Base-by-base conservation (phyloP, 2,113 vertebrate genomes). In the Thunnus thynnus region DNA sequence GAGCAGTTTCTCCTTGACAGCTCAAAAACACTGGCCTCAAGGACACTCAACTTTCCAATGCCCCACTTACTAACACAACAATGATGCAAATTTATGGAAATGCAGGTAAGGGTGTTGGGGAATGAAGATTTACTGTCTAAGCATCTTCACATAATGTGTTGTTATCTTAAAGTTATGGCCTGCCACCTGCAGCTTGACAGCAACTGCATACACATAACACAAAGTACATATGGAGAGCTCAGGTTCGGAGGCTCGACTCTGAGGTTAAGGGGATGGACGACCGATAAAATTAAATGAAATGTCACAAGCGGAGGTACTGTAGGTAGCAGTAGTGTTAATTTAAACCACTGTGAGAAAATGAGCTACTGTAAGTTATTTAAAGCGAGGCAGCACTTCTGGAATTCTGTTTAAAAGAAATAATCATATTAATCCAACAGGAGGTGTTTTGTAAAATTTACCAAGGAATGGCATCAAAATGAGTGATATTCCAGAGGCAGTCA, bases 1-100 rank as follows among this genome's bases (percentile, higher is more conserved):
- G 51, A 65, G 36, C 14, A 0, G 58, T 79, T 90, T 93, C 77
- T 88, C 88, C 88, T 90, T 89, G 83, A 73, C 74, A 76, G 83
- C 66, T 76, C 25, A 18, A 86, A 83, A 73, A 90, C 70, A 86
- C 46, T 1, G n/a, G 66, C 56, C 50, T 88, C 79, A 94, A 92
- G 91, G 91, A 89, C 88, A 72, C 22, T 68, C 41, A 77, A 70
- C 66, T 86, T 82, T 58, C 56, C 66, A 18, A 18, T 73, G 68
- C n/a, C 22, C 58, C 74, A 84, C 66, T 86, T 80, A 76, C 72
- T 62, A 56, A 72, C 48, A 60, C 71, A 84, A 86, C 76, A 84
- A 65, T 5, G 1, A 89, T 91, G 81, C 76, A 87, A 85, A 83
- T 91, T 72, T 91, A 86, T 93, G 89, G 85, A 92, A 92, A 90